Conservation (phyloP, 2,888 invertebrate genomes). For the Druceiella hillmani region DNA sequence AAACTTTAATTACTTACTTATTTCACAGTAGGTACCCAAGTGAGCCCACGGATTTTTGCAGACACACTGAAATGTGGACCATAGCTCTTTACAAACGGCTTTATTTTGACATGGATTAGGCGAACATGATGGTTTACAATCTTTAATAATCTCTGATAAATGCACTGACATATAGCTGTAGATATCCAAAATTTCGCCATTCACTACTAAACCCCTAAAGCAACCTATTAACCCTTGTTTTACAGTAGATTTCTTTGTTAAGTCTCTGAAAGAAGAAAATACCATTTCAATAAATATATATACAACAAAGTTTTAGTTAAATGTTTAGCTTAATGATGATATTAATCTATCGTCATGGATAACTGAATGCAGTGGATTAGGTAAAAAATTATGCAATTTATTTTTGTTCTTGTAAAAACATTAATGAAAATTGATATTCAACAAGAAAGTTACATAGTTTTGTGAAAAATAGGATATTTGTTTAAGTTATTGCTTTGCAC, state of each 20-base stretch:
- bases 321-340: too few species aligned
- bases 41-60: conserved; percentile 93
- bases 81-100: conserved; percentile 83
- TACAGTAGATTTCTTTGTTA: conserved; percentile 75
- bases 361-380: too few species aligned
- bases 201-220: conserved; percentile 87
- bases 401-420: too few species aligned
- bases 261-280: conserved; percentile 54
- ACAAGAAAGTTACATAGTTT: too few species aligned
- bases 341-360: too few species aligned
- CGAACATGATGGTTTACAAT: conserved; percentile 91
- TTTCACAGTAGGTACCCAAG: conserved; percentile 84
- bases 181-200: conserved; percentile 85
- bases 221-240: conserved; percentile 90
- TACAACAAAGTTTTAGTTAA: too few species aligned
- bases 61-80: conserved; percentile 89
- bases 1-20: conserved; percentile 70
- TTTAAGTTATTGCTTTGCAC: too few species aligned
- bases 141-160: conserved; percentile 84
- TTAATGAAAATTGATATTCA: too few species aligned
- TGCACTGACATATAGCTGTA: conserved; percentile 91
- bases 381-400: too few species aligned
- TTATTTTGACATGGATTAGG: conserved; percentile 92
- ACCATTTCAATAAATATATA: conserved; percentile 12
- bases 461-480: too few species aligned